Evolutionary conservation across 64 coral and sea anemone genomes (phyloP).

Genomic region (Exaiptasia diaphana): DNA sequence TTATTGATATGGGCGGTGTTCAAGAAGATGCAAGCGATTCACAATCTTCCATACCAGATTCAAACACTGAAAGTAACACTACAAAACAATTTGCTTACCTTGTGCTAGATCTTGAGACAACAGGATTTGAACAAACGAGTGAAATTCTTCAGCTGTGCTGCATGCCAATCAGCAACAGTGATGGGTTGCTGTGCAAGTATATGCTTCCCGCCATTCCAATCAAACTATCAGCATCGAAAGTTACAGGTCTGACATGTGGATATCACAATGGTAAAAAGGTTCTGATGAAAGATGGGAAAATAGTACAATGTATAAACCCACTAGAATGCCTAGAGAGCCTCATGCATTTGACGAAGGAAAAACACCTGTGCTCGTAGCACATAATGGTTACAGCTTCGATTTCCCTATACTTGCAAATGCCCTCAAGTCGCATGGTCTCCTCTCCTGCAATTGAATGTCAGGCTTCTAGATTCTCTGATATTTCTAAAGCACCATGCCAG

Average conservation of each 20-base stretch:
- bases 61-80: too few species aligned
- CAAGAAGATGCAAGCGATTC: too few species aligned
- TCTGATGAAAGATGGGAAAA: background rate
- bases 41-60: too few species aligned
- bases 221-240: background rate
- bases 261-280: background rate
- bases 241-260: background rate
- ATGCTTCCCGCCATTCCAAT: background rate
- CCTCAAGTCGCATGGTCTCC: background rate
- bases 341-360: background rate
- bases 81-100: background rate
- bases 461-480: background rate
- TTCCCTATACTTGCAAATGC: background rate
- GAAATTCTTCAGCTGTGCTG: constrained; percentile 14
- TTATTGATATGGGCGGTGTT: too few species aligned
- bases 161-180: background rate
- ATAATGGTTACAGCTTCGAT: constrained; percentile 22
- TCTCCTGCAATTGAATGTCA: background rate
- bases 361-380: background rate
- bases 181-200: background rate
- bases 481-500: too few species aligned
- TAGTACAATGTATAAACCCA: too few species aligned
- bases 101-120: constrained; percentile 17
- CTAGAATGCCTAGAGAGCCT: background rate
- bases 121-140: background rate